A percentile compares a stretch with the other conserved stretches of the same genome.
These are phyloP conservation scores for Ovibos moschatus DNA, from an alignment of 2,113 vertebrate species.

Conservation along the genomic window DNA sequence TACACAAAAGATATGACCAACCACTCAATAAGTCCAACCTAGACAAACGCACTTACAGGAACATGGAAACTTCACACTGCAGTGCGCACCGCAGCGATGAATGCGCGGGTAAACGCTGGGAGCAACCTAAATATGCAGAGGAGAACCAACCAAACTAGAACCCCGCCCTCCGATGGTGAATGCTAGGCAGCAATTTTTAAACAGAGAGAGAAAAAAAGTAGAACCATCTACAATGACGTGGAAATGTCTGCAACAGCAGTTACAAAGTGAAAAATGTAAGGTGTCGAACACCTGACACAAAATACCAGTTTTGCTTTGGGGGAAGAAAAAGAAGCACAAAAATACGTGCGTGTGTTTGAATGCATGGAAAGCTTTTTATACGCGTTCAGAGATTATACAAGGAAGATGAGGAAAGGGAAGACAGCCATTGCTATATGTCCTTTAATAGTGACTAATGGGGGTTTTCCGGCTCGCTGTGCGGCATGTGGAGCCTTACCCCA, in stretches of 20 bases:
- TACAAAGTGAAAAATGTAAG: background rate
- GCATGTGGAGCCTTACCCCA: background rate
- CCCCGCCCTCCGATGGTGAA: background rate
- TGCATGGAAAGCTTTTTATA: background rate
- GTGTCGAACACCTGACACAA: background rate
- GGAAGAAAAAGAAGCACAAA: background rate
- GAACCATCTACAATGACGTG: background rate
- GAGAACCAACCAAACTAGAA: background rate
- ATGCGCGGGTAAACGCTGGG: background rate
- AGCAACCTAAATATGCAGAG: background rate
- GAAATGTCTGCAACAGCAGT: background rate
- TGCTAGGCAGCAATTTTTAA: background rate
- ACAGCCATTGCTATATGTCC: background rate
- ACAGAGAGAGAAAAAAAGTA: background rate
- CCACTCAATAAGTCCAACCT: background rate
- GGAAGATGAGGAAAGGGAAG: background rate
- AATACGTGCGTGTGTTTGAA: background rate
- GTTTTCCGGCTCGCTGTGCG: fast-evolving
- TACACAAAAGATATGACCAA: background rate
- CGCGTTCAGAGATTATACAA: background rate
- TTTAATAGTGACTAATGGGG: background rate
- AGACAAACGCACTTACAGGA: background rate
- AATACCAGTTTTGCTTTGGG: background rate
- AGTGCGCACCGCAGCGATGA: background rate
- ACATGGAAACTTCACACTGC: background rate